phyloP scores from a whole-genome alignment of 1,140 invertebrate genomes.

The Leptinotarsa undecemlineata region DNA sequence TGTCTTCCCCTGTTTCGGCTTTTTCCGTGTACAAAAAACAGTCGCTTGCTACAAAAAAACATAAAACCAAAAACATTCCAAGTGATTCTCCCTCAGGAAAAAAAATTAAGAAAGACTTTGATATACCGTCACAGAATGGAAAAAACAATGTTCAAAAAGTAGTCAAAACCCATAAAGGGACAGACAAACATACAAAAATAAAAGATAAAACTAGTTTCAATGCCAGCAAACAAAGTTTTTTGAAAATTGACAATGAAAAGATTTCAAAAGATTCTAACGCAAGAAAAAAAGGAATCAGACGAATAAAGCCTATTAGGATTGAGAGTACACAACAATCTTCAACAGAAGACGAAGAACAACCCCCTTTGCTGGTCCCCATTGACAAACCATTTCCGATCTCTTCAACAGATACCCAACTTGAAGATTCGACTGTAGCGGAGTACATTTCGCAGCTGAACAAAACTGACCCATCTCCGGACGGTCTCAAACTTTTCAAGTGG shows the following conservation, averaged over 20 bases:
- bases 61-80: background rate
- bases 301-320: slow-evolving; percentile 2
- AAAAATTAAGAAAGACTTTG: slow-evolving; percentile 10
- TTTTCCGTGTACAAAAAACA: slow-evolving; percentile 27
- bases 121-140: background rate
- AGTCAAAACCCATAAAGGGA: background rate
- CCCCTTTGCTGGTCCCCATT: slow-evolving; percentile 5
- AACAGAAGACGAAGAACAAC: slow-evolving; percentile 11
- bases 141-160: background rate
- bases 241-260: background rate
- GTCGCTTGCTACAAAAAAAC: background rate
- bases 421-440: slow-evolving; percentile 10
- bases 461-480: slow-evolving; percentile 11
- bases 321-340: background rate
- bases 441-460: slow-evolving; percentile 19
- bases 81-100: background rate
- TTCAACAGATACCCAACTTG: background rate
- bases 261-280: background rate
- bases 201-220: background rate
- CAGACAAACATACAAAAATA: background rate
- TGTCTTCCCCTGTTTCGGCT: slow-evolving; percentile 13
- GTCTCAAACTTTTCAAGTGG: slow-evolving; percentile 65
- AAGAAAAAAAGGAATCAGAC: background rate
- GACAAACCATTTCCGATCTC: slow-evolving; percentile 6
- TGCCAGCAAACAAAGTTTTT: background rate